These are phyloP conservation scores for Pseudomugil tenellus DNA, from an alignment of 2,797 vertebrate species.

Conservation along the genomic window DNA sequence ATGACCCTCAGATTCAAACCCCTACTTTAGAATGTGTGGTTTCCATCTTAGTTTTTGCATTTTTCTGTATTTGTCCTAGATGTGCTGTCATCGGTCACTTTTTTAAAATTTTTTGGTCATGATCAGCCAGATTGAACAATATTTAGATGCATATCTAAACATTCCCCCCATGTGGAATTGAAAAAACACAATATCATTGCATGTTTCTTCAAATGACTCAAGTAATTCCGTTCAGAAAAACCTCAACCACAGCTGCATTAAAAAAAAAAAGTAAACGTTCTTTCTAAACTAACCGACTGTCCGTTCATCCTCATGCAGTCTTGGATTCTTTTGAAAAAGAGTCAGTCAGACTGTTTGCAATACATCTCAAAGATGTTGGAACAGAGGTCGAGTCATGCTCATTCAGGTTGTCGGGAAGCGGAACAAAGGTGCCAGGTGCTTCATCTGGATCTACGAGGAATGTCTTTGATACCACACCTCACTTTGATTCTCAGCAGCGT, in stretches of 20 bases:
- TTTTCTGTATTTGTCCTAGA: constrained; percentile 75
- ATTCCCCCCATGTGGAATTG: constrained; percentile 52
- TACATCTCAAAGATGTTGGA: constrained; percentile 13
- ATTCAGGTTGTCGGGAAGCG: constrained; percentile 27
- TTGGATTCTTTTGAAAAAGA: constrained; percentile 4
- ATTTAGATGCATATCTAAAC: constrained; percentile 60
- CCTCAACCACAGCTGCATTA: constrained; percentile 6
- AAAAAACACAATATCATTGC: constrained; percentile 37
- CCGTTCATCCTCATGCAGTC: constrained; percentile 1
- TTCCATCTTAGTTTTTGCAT: constrained; percentile 69
- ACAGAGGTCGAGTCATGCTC: constrained; percentile 27
- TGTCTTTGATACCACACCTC: constrained; percentile 53
- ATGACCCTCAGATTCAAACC: constrained; percentile 46
- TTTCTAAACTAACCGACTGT: constrained; percentile 10
- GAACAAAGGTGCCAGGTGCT: constrained; percentile 39
- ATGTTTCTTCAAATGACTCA: constrained; percentile 35
- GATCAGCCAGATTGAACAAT: constrained; percentile 57
- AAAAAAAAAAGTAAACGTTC: constrained; percentile 15
- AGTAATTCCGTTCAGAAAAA: constrained; percentile 60
- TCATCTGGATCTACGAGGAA: constrained; percentile 50
- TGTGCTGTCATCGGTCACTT: constrained; percentile 68
- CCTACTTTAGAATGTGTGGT: constrained; percentile 74
- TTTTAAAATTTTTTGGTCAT: constrained; percentile 65
- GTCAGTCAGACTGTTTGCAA: constrained; percentile 1
- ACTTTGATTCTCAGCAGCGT: constrained; percentile 40